phyloP scores from a whole-genome alignment of 2,797 vertebrate species.

The Myripristis jacobus region DNA sequence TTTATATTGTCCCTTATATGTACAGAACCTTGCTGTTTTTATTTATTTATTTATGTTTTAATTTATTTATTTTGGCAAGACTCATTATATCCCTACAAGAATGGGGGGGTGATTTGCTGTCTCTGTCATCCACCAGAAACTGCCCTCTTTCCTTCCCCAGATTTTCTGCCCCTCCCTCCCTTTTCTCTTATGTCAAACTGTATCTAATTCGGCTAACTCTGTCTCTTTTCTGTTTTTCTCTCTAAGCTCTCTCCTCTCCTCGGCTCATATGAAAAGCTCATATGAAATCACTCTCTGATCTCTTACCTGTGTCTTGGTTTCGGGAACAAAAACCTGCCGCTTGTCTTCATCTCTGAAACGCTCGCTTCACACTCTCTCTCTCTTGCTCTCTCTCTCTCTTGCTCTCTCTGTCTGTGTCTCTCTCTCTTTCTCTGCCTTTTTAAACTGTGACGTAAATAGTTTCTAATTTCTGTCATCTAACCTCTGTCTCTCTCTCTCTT shows the following conservation, averaged over 20 bases:
- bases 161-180: slow-evolving; percentile 51
- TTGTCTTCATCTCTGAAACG: slow-evolving; percentile 35
- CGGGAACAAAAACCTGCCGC: slow-evolving; percentile 54
- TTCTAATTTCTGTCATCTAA: slow-evolving; percentile 43
- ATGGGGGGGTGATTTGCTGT: slow-evolving; percentile 16
- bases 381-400: slow-evolving; percentile 10
- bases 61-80: slow-evolving; percentile 26
- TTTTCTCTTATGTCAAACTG: slow-evolving; percentile 64
- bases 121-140: slow-evolving; percentile 28
- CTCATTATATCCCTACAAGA: slow-evolving; percentile 38
- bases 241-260: slow-evolving; percentile 68
- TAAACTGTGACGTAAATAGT: slow-evolving; percentile 25
- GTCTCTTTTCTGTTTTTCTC: slow-evolving; percentile 77
- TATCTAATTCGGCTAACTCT: slow-evolving; percentile 85
- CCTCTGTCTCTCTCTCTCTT: slow-evolving; percentile 29
- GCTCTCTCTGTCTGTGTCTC: slow-evolving; percentile 4
- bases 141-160: slow-evolving; percentile 17
- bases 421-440: slow-evolving; percentile 3
- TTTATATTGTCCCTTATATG: slow-evolving; percentile 41
- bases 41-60: background rate
- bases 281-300: slow-evolving; percentile 70
- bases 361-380: slow-evolving; percentile 32
- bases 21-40: slow-evolving; percentile 20
- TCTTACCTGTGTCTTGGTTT: slow-evolving; percentile 54
- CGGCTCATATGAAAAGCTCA: slow-evolving; percentile 68